Percentiles rank a stretch among this genome's conserved stretches.
phyloP scores from a whole-genome alignment of 2,797 vertebrate species.

The Okamejei kenojei region DNA sequence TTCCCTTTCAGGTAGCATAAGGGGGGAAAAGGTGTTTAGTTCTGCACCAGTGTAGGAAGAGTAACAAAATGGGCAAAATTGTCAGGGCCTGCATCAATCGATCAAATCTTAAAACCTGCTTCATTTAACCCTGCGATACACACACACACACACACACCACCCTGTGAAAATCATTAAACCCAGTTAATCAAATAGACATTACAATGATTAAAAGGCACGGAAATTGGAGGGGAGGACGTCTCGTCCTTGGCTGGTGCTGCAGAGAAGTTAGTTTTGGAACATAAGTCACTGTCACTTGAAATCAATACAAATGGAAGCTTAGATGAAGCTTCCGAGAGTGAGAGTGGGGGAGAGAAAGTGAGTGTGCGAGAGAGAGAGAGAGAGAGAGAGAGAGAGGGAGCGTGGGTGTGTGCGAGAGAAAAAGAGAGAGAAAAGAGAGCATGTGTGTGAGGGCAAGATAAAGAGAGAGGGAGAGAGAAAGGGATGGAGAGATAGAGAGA shows the following conservation, averaged over 20 bases:
- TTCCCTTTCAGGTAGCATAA: background rate
- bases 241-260: background rate
- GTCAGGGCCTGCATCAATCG: background rate
- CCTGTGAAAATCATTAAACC: conserved; percentile 21
- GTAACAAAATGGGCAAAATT: background rate
- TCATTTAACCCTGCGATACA: background rate
- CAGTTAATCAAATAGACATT: background rate
- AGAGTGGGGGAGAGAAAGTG: too few relatives aligned
- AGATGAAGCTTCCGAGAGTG: background rate
- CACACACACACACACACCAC: background rate
- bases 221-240: conserved; percentile 14
- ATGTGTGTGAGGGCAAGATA: too few relatives aligned
- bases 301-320: conserved; percentile 8
- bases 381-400: too few relatives aligned
- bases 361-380: too few relatives aligned
- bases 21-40: background rate
- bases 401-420: too few relatives aligned
- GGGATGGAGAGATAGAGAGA: too few relatives aligned
- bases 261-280: background rate
- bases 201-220: conserved; percentile 21
- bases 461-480: too few relatives aligned
- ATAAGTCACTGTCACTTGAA: conserved; percentile 33
- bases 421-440: too few relatives aligned
- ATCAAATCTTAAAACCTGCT: conserved; percentile 3
- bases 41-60: background rate